phyloP scores from a whole-genome alignment of 2,113 vertebrate genomes.

The Brachyhypopomus occidentalis region DNA sequence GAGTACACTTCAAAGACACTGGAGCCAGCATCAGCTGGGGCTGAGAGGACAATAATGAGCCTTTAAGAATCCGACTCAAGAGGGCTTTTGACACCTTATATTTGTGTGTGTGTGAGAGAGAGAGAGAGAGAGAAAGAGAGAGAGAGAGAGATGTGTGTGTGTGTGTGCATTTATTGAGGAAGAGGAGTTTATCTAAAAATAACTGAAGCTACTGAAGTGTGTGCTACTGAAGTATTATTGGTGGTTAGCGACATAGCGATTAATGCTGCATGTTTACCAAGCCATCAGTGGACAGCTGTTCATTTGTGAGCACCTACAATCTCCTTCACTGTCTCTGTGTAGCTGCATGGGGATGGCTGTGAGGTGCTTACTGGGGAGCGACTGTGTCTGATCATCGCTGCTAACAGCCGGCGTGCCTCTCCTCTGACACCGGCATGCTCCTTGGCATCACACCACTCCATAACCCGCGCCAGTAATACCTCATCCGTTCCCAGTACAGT shows the following conservation, averaged over 20 bases:
- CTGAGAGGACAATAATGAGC: neutral
- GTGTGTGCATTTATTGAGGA: too few relatives aligned
- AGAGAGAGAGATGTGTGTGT: too few relatives aligned
- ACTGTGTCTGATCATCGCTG: conserved; percentile 83
- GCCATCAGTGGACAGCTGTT: neutral
- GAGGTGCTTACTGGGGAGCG: conserved; percentile 71
- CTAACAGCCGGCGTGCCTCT: conserved; percentile 83
- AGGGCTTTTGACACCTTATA: neutral
- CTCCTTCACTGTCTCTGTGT: neutral
- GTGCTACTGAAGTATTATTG: neutral
- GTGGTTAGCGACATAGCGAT: neutral
- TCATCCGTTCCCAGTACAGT: conserved; percentile 79
- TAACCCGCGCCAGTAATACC: conserved; percentile 74
- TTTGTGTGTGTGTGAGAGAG: neutral
- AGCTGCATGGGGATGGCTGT: conserved; percentile 11
- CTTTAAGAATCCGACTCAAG: neutral
- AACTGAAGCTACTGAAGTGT: too few relatives aligned
- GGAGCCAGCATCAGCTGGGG: neutral
- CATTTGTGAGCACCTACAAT: conserved; percentile 2
- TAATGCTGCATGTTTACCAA: neutral
- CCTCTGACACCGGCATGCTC: conserved; percentile 75
- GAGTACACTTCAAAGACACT: conserved; percentile 10
- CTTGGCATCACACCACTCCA: conserved; percentile 81
- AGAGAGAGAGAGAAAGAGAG: too few relatives aligned
- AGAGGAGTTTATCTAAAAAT: neutral